Base-by-base conservation (phyloP, 2,888 invertebrate species). In the Lamproptera curius region DNA sequence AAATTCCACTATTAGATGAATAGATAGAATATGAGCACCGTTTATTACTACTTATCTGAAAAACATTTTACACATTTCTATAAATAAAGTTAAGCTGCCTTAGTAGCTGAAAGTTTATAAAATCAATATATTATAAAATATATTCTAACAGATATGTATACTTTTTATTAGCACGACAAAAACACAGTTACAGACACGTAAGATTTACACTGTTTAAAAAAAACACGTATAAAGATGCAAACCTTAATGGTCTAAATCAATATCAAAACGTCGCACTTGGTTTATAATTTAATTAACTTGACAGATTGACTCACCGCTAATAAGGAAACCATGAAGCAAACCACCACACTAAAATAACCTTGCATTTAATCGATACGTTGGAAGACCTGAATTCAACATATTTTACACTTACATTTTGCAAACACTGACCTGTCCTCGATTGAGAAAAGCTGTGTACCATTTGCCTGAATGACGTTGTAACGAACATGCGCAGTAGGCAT, bases 401-500 rank as follows among this genome's bases (percentile, higher is more conserved):
- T 31, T 42, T 9, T 33, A 40, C 36, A 47, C 17, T 45, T 57
- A 51, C 47, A 48, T 46, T 38, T 42, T 54, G 53, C 56, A 43
- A 61, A 58, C 61, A 55, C 54, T 44, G 36, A 55, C 53, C 56
- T 58, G 63, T 61, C 63, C 62, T 20, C 20, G 3, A 20, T 20
- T 5, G 60, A 55, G 57, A 41, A 46, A 46, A 57, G 45, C 46
- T 38, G 56, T 51, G 43, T 53, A 52, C 58, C 57, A 57, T 59
- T 56, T 46, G 49, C 37, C 46, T 70, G 68, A 73, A 70, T 73
- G 68, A 65, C 65, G 46, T 53, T 48, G 33, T 42, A 53, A 56
- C 54, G 63, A 55, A 53, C 75, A 73, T 76, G 76, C 76, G 74
- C 74, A 70, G 20, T 33, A 41, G 35, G 31, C 9, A 35, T 41